Evolutionary conservation across 2,113 vertebrate genomes (phyloP).

Genomic region (Centrocercus urophasianus): DNA sequence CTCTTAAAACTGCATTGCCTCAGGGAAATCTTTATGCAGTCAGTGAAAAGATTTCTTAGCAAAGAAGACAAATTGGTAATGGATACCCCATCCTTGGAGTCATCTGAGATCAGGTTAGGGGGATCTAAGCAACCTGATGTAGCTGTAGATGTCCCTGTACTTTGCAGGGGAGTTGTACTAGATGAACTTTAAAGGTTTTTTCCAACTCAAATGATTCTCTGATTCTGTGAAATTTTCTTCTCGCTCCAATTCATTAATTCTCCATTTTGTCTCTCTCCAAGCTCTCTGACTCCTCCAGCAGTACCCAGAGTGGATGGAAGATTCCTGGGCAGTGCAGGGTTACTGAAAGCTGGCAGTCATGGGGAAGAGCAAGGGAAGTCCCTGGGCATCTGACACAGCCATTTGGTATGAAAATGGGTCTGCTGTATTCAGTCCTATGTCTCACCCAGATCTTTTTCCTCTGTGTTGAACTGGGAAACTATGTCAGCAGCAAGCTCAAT

Average conservation of each 20-base stretch:
- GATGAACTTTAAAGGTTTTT: no score
- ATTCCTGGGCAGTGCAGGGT: neutral
- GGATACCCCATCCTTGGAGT: no score
- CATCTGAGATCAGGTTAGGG: no score
- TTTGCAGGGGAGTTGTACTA: no score
- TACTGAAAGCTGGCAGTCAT: accelerated
- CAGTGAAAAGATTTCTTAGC: neutral
- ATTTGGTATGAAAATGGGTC: neutral
- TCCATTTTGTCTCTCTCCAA: neutral
- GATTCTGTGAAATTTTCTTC: neutral
- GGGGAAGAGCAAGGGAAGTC: neutral
- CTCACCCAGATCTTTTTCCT: neutral
- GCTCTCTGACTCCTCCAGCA: neutral
- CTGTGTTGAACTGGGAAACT: neutral
- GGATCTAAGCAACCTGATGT: no score
- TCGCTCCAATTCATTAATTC: neutral
- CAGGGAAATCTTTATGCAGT: neutral
- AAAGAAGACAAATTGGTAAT: neutral
- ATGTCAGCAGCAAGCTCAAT: neutral
- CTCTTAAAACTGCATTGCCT: neutral
- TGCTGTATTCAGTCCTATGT: neutral
- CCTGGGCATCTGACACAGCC: neutral
- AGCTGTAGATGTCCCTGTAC: no score
- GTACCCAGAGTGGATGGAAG: no score
- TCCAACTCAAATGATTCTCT: no score